Conservation (phyloP, 2,113 vertebrate species). For the Alouatta palliata region DNA sequence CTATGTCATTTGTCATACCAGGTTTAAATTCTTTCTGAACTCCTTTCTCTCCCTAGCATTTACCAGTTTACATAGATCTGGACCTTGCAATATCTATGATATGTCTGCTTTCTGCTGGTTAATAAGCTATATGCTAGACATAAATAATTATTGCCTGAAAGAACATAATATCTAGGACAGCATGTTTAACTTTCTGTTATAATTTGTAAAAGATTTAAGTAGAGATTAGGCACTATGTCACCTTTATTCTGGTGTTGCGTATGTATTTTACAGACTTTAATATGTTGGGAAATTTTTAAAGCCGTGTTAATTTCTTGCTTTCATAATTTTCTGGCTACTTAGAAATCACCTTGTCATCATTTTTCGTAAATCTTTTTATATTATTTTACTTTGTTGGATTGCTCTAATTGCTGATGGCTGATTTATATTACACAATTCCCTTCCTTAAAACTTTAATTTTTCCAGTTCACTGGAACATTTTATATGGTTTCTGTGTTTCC, state of each 20-base stretch:
- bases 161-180: background rate
- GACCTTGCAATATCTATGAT: background rate
- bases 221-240: background rate
- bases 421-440: background rate
- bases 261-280: background rate
- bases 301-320: background rate
- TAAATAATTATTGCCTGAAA: background rate
- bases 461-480: background rate
- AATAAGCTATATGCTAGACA: background rate
- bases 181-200: background rate
- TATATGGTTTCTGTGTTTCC: background rate
- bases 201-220: background rate
- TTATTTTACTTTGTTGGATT: background rate
- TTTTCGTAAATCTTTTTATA: background rate
- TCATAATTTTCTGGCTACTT: conserved; percentile 17
- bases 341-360: background rate
- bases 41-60: background rate
- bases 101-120: background rate
- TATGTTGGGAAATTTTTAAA: background rate
- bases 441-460: background rate
- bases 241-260: background rate
- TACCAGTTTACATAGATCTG: background rate
- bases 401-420: background rate
- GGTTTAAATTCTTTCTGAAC: background rate
- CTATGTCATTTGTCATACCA: background rate